Percentiles rank a stretch among this genome's conserved stretches.
Conservation (phyloP, 1,140 invertebrate species). For the Bombyx mori region DNA sequence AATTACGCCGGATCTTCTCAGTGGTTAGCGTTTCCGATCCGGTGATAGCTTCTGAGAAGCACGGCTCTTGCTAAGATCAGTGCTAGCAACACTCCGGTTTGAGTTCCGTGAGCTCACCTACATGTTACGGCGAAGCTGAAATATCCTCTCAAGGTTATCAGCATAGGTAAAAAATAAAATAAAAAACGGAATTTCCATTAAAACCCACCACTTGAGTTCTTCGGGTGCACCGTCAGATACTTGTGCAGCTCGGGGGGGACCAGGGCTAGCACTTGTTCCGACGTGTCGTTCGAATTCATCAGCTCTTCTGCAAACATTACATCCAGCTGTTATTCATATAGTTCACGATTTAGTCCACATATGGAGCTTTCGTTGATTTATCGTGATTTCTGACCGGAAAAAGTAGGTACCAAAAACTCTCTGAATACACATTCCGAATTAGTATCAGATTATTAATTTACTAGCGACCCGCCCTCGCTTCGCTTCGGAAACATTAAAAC, state of each 20-base stretch:
- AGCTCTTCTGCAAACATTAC: conserved; percentile 48
- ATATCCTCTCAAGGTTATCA: no score
- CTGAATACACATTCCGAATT: not conserved
- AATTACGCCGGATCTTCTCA: no score
- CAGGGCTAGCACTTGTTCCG: conserved; percentile 51
- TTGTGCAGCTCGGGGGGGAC: conserved; percentile 58
- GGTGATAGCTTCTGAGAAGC: no score
- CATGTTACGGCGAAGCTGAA: no score
- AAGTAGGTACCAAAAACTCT: not conserved
- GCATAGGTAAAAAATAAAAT: not conserved
- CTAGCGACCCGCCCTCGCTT: no score
- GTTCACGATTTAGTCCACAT: not conserved
- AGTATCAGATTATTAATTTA: not conserved
- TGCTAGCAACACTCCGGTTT: no score
- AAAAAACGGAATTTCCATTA: not conserved
- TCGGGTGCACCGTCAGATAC: conserved; percentile 51
- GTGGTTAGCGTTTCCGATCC: no score
- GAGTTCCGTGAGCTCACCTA: no score
- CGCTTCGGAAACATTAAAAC: no score
- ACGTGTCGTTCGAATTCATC: conserved; percentile 60
- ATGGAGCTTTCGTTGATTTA: no score
- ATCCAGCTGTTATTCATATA: conserved; percentile 5
- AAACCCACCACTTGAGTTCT: conserved; percentile 41
- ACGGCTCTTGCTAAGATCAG: no score
- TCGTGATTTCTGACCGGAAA: no score